Evolutionary conservation across 2,888 invertebrate genomes (phyloP).

Genomic region (Netelia fuscicornis): DNA sequence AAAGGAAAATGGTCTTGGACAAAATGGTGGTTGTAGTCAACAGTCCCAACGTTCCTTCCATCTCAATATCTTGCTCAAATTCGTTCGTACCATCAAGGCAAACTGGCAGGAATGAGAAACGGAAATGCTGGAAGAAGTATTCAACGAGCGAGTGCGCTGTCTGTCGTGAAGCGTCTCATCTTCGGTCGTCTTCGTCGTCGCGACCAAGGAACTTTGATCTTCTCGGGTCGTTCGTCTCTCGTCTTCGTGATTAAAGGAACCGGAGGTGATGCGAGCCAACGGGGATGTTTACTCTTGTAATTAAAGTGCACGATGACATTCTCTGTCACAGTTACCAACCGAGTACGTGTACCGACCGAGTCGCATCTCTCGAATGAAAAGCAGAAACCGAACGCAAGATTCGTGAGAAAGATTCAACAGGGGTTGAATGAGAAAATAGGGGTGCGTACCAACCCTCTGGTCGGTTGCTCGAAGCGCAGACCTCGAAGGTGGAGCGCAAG

Average conservation of each 20-base stretch:
- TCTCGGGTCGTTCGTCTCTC: constrained; percentile 18
- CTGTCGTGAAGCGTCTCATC: constrained; percentile 25
- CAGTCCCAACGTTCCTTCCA: too few relatives aligned
- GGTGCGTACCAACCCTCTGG: background rate
- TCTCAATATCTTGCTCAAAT: too few relatives aligned
- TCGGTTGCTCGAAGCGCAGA: background rate
- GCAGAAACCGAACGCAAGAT: constrained; percentile 37
- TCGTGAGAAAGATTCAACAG: background rate
- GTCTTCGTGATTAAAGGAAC: constrained; percentile 15
- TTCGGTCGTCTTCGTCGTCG: background rate
- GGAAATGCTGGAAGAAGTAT: constrained; percentile 47
- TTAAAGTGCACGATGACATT: constrained; percentile 41
- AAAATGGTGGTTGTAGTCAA: too few relatives aligned
- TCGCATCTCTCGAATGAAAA: background rate
- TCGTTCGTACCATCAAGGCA: too few relatives aligned
- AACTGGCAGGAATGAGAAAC: background rate
- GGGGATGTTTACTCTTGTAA: constrained; percentile 45
- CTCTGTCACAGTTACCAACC: background rate
- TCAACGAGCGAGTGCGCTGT: constrained; percentile 12
- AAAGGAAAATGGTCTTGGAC: too few relatives aligned
- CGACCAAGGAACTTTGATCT: constrained; percentile 55
- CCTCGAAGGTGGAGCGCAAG: background rate
- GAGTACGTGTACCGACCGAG: too few relatives aligned
- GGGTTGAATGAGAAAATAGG: background rate
- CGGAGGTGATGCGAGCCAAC: background rate